phyloP scores from a whole-genome alignment of 2,797 vertebrate genomes.

The Neosilurus hyrtlii region DNA sequence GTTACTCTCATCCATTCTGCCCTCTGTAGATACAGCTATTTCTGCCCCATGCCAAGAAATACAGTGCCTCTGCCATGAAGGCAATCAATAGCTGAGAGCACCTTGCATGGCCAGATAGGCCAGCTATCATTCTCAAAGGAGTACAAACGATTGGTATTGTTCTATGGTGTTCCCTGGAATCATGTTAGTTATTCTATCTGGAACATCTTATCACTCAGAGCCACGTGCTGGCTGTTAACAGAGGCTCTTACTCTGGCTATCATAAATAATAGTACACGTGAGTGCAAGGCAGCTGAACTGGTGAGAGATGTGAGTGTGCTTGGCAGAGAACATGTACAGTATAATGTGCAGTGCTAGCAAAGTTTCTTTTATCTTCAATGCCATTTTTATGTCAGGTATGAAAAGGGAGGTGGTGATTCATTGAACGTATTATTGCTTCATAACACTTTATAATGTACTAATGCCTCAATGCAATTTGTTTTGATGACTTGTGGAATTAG shows the following conservation, averaged over 20 bases:
- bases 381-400: not conserved
- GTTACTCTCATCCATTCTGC: slow-evolving; percentile 23
- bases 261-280: slow-evolving; percentile 36
- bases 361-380: not conserved
- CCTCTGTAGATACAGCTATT: slow-evolving; percentile 41
- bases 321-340: not conserved
- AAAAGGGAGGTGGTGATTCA: not conserved
- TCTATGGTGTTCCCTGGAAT: slow-evolving; percentile 23
- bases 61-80: slow-evolving; percentile 14
- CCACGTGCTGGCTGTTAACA: slow-evolving; percentile 33
- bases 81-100: slow-evolving; percentile 17
- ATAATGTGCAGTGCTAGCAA: not conserved
- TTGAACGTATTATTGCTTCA: not conserved
- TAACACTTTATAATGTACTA: not conserved
- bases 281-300: not conserved
- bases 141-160: slow-evolving; percentile 35
- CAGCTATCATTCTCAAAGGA: slow-evolving; percentile 26
- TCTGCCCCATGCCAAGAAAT: slow-evolving; percentile 31
- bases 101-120: slow-evolving; percentile 22
- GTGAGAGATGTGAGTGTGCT: slow-evolving; percentile 9
- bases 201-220: slow-evolving; percentile 37
- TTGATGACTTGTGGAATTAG: not conserved
- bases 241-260: slow-evolving; percentile 23
- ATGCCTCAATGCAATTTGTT: not conserved
- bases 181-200: slow-evolving; percentile 31